Evolutionary conservation across 2,113 vertebrate species (phyloP), one percentile per base, ranked within the genome.

Genomic region (Coregonus clupeaformis): DNA sequence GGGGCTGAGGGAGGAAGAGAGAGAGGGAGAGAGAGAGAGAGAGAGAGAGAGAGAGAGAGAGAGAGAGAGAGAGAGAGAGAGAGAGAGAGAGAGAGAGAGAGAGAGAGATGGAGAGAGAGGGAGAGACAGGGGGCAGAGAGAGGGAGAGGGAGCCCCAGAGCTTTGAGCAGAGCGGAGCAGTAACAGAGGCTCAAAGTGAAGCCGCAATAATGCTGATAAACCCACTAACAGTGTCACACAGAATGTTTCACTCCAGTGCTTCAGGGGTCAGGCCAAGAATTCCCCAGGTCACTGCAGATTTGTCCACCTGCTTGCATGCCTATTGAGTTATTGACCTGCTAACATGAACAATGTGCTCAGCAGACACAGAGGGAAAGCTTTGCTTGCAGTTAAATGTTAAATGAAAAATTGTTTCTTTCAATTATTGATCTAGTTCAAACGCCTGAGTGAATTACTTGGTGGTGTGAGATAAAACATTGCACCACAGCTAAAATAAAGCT

Each of bases 181-280:
- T 62, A 62, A 62, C 24, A 62, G 16, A n/a, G n/a, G n/a, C n/a
- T n/a, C n/a, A n/a, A n/a, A n/a, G n/a, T n/a, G n/a, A n/a, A n/a
- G n/a, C n/a, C n/a, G n/a, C n/a, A n/a, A n/a, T n/a, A n/a, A n/a
- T n/a, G n/a, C n/a, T n/a, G n/a, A n/a, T 24, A 18, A 62, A 7
- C 90, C 80, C 68, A 74, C 81, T 77, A 90, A 93, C 90, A 91
- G 88, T 89, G 86, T 89, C 86, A 1, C 72, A 74, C 85, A 88
- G 88, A 88, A 86, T 84, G 90, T 90, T 93, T 90, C 89, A 91
- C 84, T 91, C 77, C 84, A 76, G 70, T 82, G 85, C 88, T 91
- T 72, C 52, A 90, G 75, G 83, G 92, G 92, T 94, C 92, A 90
- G 82, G 90, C 79, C 86, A 94, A 90, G 93, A 94, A 94, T 94